These are phyloP conservation scores for Caenorhabditis sp. DNA, from an alignment of 2,888 invertebrate genomes.

Conservation along the genomic window DNA sequence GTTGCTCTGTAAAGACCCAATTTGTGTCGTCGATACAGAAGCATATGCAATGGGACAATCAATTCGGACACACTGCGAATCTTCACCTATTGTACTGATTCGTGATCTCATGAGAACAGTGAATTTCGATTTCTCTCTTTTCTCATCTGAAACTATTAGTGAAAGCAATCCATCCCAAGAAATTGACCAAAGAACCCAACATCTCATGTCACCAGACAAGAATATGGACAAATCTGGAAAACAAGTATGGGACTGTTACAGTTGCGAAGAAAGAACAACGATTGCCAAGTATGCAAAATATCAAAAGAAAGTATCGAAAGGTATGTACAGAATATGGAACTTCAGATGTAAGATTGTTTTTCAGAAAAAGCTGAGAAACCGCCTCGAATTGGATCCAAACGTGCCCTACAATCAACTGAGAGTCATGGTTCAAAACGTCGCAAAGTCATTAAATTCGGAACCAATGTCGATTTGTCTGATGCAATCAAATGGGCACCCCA, in stretches of 20 bases:
- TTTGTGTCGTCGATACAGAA: conserved; percentile 84
- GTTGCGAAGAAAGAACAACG: conserved; percentile 91
- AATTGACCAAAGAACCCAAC: conserved; percentile 72
- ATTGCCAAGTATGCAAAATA: conserved; percentile 97
- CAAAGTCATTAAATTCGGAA: conserved; percentile 82
- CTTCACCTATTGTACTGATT: conserved; percentile 95
- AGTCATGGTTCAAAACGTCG: conserved; percentile 8
- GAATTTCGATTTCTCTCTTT: conserved; percentile 85
- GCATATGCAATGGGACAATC: conserved; percentile 96
- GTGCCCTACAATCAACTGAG: conserved; percentile 28
- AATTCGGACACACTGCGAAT: conserved; percentile 88
- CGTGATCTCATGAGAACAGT: conserved; percentile 74
- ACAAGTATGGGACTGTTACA: conserved; percentile 90
- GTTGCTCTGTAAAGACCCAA: conserved; percentile 55
- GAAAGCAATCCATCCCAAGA: conserved; percentile 85
- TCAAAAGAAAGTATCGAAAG: conserved; percentile 88
- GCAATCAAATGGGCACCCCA: conserved; percentile 94
- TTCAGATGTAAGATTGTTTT: conserved; percentile 3
- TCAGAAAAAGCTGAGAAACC: conserved; percentile 52
- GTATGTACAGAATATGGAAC: conserved; percentile 68
- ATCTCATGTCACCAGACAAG: conserved; percentile 90
- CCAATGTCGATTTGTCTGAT: conserved; percentile 97
- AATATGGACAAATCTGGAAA: conserved; percentile 84
- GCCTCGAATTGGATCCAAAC: conserved; percentile 44
- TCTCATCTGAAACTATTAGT: conserved; percentile 95